Percentiles rank a stretch among this genome's conserved stretches.
Evolutionary conservation across 1,140 invertebrate genomes (phyloP).

Genomic region (Ruditapes philippinarum): DNA sequence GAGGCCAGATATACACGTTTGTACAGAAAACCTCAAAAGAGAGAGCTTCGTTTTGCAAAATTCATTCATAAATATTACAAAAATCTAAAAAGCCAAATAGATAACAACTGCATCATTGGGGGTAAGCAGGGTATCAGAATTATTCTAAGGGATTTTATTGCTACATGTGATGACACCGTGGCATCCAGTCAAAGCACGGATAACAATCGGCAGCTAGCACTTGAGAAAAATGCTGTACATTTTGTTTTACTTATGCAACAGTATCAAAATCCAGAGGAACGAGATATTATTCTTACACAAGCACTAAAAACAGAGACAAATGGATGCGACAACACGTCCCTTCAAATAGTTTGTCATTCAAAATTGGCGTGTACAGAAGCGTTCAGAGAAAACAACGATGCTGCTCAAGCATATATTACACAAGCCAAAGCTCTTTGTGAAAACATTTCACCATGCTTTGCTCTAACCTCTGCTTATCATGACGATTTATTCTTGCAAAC

Average conservation of each 20-base stretch:
- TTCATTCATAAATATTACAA: background rate
- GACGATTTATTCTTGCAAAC: background rate
- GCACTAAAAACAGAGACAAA: background rate
- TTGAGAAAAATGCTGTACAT: background rate
- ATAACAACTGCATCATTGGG: background rate
- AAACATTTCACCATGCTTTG: background rate
- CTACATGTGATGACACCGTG: background rate
- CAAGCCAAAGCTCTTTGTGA: background rate
- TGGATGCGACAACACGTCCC: background rate
- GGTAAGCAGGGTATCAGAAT: background rate
- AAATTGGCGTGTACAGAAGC: slow-evolving; percentile 15
- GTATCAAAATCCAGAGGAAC: background rate
- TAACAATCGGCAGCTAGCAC: background rate
- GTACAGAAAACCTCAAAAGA: background rate
- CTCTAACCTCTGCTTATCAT: background rate
- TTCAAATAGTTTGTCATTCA: background rate
- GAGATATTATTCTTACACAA: background rate
- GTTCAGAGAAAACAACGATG: background rate
- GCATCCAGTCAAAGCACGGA: background rate
- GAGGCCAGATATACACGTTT: background rate
- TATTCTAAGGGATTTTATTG: background rate
- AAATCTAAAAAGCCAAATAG: background rate
- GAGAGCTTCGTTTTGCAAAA: background rate
- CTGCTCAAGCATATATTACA: background rate
- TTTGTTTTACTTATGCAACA: background rate